These are phyloP conservation scores for Mayetiola destructor DNA, from an alignment of 2,888 invertebrate species.

Conservation along the genomic window DNA sequence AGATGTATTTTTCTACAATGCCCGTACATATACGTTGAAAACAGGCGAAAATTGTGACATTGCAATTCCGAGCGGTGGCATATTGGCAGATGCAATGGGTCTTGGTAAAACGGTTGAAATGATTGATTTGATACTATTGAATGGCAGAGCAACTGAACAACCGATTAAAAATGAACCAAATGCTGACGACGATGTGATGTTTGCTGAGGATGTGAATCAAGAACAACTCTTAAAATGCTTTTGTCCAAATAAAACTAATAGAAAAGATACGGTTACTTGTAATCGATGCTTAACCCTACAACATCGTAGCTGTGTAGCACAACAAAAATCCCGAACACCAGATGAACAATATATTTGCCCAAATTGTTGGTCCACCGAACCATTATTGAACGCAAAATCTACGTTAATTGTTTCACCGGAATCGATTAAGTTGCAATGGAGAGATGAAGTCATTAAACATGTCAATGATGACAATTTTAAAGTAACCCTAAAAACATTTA, in stretches of 20 bases:
- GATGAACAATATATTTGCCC: slow-evolving; percentile 44
- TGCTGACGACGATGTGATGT: not conserved
- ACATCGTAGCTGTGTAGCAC: slow-evolving; percentile 47
- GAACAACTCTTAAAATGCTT: not conserved
- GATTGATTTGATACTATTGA: slow-evolving; percentile 45
- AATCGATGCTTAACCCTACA: slow-evolving; percentile 43
- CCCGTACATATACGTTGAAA: slow-evolving; percentile 21
- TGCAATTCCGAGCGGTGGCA: slow-evolving; percentile 42
- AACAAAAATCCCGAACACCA: slow-evolving; percentile 20
- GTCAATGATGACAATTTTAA: slow-evolving; percentile 36
- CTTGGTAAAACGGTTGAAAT: slow-evolving; percentile 69
- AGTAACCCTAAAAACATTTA: not conserved
- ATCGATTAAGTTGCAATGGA: slow-evolving; percentile 56
- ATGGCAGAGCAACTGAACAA: slow-evolving; percentile 26
- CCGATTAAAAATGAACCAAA: not conserved
- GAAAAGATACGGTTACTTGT: slow-evolving; percentile 39
- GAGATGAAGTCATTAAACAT: slow-evolving; percentile 51
- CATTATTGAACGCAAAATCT: slow-evolving; percentile 36
- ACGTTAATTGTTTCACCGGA: slow-evolving; percentile 60
- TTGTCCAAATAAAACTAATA: not conserved
- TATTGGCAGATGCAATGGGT: slow-evolving; percentile 71
- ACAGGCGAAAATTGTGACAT: slow-evolving; percentile 27
- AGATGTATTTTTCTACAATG: slow-evolving; percentile 27
- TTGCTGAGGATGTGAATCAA: not conserved
- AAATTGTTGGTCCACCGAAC: slow-evolving; percentile 42